Conservation (phyloP, 1,140 invertebrate species). For the Drosophila ironensis region DNA sequence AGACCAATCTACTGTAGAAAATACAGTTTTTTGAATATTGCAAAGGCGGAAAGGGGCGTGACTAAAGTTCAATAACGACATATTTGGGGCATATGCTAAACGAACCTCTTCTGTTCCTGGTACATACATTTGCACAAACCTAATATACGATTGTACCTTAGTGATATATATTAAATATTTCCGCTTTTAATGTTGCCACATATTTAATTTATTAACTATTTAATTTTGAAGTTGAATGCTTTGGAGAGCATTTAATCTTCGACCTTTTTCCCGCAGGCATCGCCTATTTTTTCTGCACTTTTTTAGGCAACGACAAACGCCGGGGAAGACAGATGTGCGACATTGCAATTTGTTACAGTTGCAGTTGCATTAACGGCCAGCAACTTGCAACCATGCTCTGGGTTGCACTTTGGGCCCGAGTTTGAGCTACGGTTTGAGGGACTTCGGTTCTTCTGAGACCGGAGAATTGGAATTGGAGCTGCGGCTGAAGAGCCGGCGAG, state of each 20-base stretch:
- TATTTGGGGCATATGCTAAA: too few species aligned
- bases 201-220: too few species aligned
- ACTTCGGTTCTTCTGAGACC: not conserved
- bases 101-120: too few species aligned
- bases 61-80: too few species aligned
- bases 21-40: too few species aligned
- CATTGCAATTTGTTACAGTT: conserved; percentile 79
- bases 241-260: conserved; percentile 5
- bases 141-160: too few species aligned
- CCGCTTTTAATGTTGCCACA: too few species aligned
- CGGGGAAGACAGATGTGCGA: conserved; percentile 75
- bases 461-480: conserved; percentile 12
- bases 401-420: not conserved
- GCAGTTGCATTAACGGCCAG: conserved; percentile 74
- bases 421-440: not conserved
- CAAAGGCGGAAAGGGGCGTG: too few species aligned
- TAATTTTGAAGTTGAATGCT: too few species aligned
- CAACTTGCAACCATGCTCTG: conserved; percentile 18
- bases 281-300: conserved; percentile 23
- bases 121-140: too few species aligned
- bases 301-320: conserved; percentile 56
- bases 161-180: too few species aligned
- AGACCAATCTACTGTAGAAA: too few species aligned
- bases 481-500: conserved; percentile 47
- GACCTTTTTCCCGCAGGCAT: not conserved